Evolutionary conservation across 2,113 vertebrate species (phyloP), one percentile per base, ranked within the genome.

Genomic region (Salvelinus sp.): DNA sequence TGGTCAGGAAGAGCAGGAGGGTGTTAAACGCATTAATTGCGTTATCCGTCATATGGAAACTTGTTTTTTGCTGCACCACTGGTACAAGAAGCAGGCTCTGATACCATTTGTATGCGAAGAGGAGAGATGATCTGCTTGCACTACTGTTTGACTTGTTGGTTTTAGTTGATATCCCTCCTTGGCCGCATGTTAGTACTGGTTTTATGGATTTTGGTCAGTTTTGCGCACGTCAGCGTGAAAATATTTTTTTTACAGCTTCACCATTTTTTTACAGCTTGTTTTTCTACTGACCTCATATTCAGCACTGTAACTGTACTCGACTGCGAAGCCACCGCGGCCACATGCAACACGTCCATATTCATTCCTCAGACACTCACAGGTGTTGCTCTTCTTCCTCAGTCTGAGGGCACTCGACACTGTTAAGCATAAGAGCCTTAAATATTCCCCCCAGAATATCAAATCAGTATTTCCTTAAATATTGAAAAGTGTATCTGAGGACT

Each of bases 281-380:
- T 30, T 27, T 90, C 88, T 54, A 54, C 14, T 16, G 79, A 91
- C 90, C 84, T 91, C 89, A 82, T 85, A 83, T 91, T 92, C 88
- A 90, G 88, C 87, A 91, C 89, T 90, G 90, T 83, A 91, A 91
- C 88, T 89, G 87, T 91, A 90, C 91, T 90, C 85, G 87, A 88
- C 88, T 74, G 86, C 77, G 79, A 77, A 90, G 89, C 87, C 88
- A 88, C 85, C 87, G 87, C 85, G 85, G 82, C 81, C 86, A 83
- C 86, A 65, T 9, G 90, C 85, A 69, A 87, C 87, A 85, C 86
- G 87, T 88, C 87, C 86, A 82, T 76, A 82, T 90, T 90, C 90
- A 90, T 89, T 91, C 88, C 91, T 90, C 68, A 22, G 83, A 86
- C 84, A 83, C 85, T 88, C 81, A 79, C 75, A 88, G 82, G 89